These are phyloP conservation scores for Argentina silus DNA, from an alignment of 2,797 vertebrate genomes.

Conservation along the genomic window DNA sequence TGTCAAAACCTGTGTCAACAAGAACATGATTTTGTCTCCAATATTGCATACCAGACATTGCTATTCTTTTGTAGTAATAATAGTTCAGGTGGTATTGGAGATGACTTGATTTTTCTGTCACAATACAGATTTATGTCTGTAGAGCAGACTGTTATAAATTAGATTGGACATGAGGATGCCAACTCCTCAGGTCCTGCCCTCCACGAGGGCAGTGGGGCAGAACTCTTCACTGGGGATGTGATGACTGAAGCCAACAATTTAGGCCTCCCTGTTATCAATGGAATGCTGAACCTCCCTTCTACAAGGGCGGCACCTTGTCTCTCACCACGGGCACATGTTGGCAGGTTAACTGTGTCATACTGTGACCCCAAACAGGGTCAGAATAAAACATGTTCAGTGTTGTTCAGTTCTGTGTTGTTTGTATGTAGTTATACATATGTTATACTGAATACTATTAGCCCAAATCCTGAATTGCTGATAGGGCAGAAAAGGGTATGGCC, in stretches of 20 bases:
- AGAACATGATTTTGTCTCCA: conserved; percentile 29
- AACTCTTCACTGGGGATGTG: conserved; percentile 30
- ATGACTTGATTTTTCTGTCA: neutral
- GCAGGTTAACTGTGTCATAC: conserved; percentile 40
- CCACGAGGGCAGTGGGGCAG: conserved; percentile 15
- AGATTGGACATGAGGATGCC: too few relatives aligned
- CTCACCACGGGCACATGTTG: conserved; percentile 36
- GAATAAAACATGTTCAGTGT: neutral
- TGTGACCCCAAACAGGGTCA: conserved; percentile 20
- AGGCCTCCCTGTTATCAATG: conserved; percentile 47
- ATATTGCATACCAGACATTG: conserved; percentile 31
- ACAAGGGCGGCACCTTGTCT: conserved; percentile 24
- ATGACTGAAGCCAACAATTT: conserved; percentile 37
- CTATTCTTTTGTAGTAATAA: conserved; percentile 30
- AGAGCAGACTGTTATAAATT: neutral
- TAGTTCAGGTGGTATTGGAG: conserved; percentile 7
- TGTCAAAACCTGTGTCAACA: conserved; percentile 24
- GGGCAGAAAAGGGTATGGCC: neutral
- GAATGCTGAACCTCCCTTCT: conserved; percentile 49
- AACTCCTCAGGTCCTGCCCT: neutral
- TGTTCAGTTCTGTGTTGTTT: neutral
- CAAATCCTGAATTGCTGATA: too few relatives aligned
- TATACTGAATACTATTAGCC: too few relatives aligned
- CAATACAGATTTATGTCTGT: neutral
- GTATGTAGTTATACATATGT: neutral